A percentile compares a stretch with the other conserved stretches of the same genome.
Evolutionary conservation across 2,113 vertebrate genomes (phyloP).

Genomic region (Sminthopsis crassicaudata): DNA sequence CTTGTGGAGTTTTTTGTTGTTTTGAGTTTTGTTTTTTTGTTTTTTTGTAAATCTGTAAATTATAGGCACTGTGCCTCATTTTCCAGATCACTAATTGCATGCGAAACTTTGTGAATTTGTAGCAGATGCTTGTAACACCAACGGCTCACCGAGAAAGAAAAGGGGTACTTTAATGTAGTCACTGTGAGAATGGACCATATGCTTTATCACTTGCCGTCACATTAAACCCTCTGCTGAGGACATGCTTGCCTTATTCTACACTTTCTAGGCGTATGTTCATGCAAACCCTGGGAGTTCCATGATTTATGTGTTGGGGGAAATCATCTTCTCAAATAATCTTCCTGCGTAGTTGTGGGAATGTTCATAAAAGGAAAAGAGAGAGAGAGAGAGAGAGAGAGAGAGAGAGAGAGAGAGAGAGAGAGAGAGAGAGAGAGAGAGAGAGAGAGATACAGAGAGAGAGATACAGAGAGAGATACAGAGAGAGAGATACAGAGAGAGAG

Average conservation of each 20-base stretch:
- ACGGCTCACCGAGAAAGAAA: not conserved
- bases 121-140: not conserved
- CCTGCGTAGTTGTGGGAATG: not conserved
- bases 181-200: not conserved
- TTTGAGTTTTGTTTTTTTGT: not conserved
- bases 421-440: too few relatives aligned
- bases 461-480: too few relatives aligned
- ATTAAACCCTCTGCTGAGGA: not conserved
- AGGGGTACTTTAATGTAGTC: not conserved
- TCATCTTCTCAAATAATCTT: not conserved
- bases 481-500: not conserved
- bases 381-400: too few relatives aligned
- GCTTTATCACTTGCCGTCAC: not conserved
- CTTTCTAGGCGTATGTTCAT: rapidly evolving
- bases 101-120: not conserved
- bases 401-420: too few relatives aligned
- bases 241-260: not conserved
- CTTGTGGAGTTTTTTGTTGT: not conserved
- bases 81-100: not conserved
- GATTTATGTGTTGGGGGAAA: not conserved
- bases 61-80: rapidly evolving
- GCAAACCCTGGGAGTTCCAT: not conserved
- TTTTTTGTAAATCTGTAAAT: not conserved
- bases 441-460: too few relatives aligned
- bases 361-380: not conserved